Conservation (phyloP, 1,140 invertebrate species). For the Drosophila kikkawai region DNA sequence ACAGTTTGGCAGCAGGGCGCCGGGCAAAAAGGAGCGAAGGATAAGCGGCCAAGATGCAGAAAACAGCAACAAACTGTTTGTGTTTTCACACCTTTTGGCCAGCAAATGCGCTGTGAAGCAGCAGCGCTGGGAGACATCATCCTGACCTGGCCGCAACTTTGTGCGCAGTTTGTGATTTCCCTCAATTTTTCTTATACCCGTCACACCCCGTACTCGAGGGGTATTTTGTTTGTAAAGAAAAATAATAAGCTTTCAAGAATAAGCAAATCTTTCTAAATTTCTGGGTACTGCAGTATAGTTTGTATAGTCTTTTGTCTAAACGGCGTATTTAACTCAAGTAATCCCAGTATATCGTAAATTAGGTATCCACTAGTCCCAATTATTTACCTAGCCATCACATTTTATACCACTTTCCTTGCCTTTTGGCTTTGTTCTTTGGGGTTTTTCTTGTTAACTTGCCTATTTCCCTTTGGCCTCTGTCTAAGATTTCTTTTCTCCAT, state of each 20-base stretch:
- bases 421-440: neutral
- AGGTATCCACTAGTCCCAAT: constrained; percentile 25
- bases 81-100: constrained; percentile 81
- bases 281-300: no score
- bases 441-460: constrained; percentile 44
- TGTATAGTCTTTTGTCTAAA: no score
- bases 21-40: constrained; percentile 9
- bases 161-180: constrained; percentile 48
- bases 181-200: constrained; percentile 16
- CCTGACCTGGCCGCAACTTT: constrained; percentile 63
- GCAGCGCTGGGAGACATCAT: constrained; percentile 40
- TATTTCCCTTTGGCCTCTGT: constrained; percentile 8
- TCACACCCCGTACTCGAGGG: neutral
- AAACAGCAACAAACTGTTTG: constrained; percentile 71
- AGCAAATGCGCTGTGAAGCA: constrained; percentile 71
- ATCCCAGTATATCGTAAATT: no score
- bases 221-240: neutral
- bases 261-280: no score
- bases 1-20: constrained; percentile 56
- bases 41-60: constrained; percentile 60
- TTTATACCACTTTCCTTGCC: constrained; percentile 3
- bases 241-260: no score
- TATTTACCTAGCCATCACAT: constrained; percentile 2
- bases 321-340: no score
- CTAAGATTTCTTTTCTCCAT: constrained; percentile 78